phyloP scores from a whole-genome alignment of 2,888 invertebrate genomes.

The Trissoscelio sp. region DNA sequence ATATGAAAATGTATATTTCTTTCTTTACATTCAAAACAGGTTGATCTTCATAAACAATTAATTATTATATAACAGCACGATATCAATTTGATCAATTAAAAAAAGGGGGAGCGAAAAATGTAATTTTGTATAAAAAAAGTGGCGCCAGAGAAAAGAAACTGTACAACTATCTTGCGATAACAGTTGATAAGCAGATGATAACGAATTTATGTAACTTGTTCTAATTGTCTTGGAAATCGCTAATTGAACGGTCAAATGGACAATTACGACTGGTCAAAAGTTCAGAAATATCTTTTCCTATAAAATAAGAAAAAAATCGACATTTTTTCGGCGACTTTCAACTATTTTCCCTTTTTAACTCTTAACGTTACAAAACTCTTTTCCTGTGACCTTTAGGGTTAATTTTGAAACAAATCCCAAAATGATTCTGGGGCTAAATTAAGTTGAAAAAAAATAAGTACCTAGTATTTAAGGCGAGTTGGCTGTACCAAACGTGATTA shows the following conservation, averaged over 20 bases:
- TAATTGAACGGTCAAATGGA: neutral
- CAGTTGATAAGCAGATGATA: slow-evolving; percentile 45
- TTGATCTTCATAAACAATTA: no score
- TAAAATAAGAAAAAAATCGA: no score
- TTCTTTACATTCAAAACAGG: no score
- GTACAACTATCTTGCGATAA: slow-evolving; percentile 58
- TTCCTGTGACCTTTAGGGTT: no score
- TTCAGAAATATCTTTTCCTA: neutral
- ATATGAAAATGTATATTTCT: no score
- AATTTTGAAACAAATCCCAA: neutral
- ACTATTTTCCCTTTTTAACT: no score
- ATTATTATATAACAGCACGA: no score
- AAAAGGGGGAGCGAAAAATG: slow-evolving; percentile 36
- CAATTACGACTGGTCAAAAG: neutral
- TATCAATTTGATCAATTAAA: no score
- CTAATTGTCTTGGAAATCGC: slow-evolving; percentile 41
- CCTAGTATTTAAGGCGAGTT: slow-evolving; percentile 79
- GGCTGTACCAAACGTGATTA: slow-evolving; percentile 82
- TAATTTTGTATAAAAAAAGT: slow-evolving; percentile 41
- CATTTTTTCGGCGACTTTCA: no score
- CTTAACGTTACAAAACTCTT: no score
- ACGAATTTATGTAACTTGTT: slow-evolving; percentile 45
- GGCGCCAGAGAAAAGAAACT: slow-evolving; percentile 37
- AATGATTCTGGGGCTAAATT: neutral
- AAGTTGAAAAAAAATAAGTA: no score